Conservation (phyloP, 2,113 vertebrate species). For the Acrocephalus kingi region DNA sequence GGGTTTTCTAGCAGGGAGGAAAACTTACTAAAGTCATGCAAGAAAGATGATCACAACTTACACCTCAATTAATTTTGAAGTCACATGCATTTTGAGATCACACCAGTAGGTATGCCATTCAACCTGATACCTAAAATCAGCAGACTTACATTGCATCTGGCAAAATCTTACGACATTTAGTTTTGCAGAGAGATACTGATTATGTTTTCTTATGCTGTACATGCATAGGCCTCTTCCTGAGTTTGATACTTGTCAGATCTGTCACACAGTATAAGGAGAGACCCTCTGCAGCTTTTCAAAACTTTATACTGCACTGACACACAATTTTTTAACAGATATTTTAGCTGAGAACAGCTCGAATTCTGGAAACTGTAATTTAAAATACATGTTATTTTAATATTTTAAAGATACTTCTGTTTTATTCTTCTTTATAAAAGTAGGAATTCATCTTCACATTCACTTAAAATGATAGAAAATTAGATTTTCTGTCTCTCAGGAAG, state of each 20-base stretch:
- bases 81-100: background rate
- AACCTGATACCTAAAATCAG: background rate
- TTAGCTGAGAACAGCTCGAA: background rate
- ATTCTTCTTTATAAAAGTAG: background rate
- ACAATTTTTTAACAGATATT: background rate
- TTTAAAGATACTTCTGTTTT: background rate
- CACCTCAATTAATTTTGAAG: background rate
- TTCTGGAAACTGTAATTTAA: background rate
- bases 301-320: background rate
- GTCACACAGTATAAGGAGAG: rapidly evolving
- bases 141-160: background rate
- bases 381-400: background rate
- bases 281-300: background rate
- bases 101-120: background rate
- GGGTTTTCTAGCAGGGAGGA: background rate
- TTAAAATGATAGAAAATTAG: background rate
- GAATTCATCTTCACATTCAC: background rate
- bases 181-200: background rate
- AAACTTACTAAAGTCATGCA: background rate
- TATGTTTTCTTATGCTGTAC: background rate
- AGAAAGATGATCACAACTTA: background rate
- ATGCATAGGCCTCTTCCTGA: background rate
- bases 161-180: background rate
- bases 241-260: background rate
- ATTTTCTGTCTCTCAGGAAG: background rate